Evolutionary conservation across 2,797 vertebrate genomes (phyloP).

Genomic region (Cichlasoma orientale): DNA sequence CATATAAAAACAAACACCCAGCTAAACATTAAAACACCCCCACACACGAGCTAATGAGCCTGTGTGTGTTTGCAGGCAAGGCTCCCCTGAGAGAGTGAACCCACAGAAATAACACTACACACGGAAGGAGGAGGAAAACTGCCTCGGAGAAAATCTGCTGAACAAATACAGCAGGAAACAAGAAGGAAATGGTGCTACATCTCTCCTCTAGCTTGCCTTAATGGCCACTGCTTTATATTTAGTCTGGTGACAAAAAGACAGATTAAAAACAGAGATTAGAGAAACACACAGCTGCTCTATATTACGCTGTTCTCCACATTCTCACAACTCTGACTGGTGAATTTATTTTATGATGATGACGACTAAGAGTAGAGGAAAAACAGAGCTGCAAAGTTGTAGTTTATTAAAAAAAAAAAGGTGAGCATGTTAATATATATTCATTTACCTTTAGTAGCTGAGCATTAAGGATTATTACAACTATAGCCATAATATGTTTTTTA

Average conservation of each 20-base stretch:
- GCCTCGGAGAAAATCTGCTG: slow-evolving; percentile 60
- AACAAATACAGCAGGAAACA: slow-evolving; percentile 65
- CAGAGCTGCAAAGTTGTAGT: background rate
- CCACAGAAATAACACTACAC: slow-evolving; percentile 61
- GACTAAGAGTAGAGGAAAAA: background rate
- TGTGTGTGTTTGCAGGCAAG: slow-evolving; percentile 64
- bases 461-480: background rate
- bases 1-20: slow-evolving; percentile 48
- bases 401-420: background rate
- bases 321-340: background rate
- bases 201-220: slow-evolving; percentile 18
- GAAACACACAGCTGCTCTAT: slow-evolving; percentile 4
- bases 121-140: slow-evolving; percentile 34
- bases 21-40: slow-evolving; percentile 50
- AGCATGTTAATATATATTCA: background rate
- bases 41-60: slow-evolving; percentile 65
- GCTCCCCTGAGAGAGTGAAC: slow-evolving; percentile 63
- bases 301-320: background rate
- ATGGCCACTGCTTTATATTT: slow-evolving; percentile 23
- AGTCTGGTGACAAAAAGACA: slow-evolving; percentile 15
- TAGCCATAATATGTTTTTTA: background rate
- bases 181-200: slow-evolving; percentile 50
- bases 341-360: slow-evolving; percentile 3
- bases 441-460: background rate
- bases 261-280: slow-evolving; percentile 9